Evolutionary conservation across 2,113 vertebrate species (phyloP), one percentile per base, ranked within the genome.

Genomic region (Gadus macrocephalus): DNA sequence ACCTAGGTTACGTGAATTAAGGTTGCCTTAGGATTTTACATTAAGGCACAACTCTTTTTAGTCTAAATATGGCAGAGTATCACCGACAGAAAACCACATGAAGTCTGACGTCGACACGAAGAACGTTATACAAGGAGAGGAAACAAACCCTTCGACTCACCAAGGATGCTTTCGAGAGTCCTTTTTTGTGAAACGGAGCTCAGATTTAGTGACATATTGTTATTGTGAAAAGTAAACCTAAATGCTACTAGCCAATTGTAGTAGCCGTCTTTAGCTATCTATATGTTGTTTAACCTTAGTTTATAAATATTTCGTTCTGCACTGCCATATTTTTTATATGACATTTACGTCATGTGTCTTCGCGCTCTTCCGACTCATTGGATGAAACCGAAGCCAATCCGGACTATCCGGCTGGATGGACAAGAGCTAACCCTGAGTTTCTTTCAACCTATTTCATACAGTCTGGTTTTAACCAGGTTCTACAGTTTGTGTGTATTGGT

Each of bases 131-230:
- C 12, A 49, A 49, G 42, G 8, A 14, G 2, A 49, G 8, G 8
- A 9, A 49, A 14, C 12, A 49, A 49, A 14, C 42, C 42, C 12
- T 49, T 9, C 42, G 42, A 49, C 90, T 88, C 84, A 91, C 91
- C 90, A 2, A 92, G 84, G 1, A 92, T 80, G 15, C 80, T 83
- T 0, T 85, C 86, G 68, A 89, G 58, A 38, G 78, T 82, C 82
- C 78, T 81, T 49, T 85, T 88, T 72, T 81, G 82, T 53, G 76
- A 61, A 4, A 74, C 74, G 1, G 77, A 70, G 1, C 83, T 71
- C 0, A 67, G 77, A 56, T 65, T 79, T 53, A 86, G 61, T 0
- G 84, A 86, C 88, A 88, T 71, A 25, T 20, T 20, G 31, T 42
- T 55, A 11, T 2, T 63, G 59, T 20, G 12, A 25, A 1, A 22